Evolutionary conservation across 2,888 invertebrate genomes (phyloP).

Genomic region (Lacanobia wlatinum): DNA sequence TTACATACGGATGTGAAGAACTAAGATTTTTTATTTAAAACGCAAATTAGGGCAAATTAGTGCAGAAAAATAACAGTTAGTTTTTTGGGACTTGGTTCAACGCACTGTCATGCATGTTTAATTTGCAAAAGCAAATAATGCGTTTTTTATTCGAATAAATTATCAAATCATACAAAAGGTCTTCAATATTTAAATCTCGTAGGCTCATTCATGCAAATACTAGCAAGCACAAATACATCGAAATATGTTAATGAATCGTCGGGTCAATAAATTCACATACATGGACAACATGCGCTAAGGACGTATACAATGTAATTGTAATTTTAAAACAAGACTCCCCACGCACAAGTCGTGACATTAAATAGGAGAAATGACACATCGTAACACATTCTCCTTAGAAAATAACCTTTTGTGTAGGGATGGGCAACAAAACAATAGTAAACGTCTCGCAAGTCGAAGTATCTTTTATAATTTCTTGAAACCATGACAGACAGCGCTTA

Average conservation of each 20-base stretch:
- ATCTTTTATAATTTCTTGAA: no score
- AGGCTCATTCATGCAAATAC: conserved; percentile 18
- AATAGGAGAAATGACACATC: conserved; percentile 58
- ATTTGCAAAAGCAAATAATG: background rate
- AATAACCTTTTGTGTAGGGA: conserved; percentile 36
- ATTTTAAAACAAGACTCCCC: conserved; percentile 64
- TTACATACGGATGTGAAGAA: conserved; percentile 51
- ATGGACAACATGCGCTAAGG: conserved; percentile 40
- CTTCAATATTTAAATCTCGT: conserved; percentile 1
- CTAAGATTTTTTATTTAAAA: background rate
- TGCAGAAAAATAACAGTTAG: background rate
- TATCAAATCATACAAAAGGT: background rate
- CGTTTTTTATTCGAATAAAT: background rate
- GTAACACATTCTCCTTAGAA: conserved; percentile 47
- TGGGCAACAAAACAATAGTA: background rate
- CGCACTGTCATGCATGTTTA: background rate
- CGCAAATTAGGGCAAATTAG: background rate
- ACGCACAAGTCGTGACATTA: conserved; percentile 54
- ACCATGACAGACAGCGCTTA: no score
- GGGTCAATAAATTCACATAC: conserved; percentile 53
- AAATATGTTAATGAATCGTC: conserved; percentile 40
- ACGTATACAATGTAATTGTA: conserved; percentile 55
- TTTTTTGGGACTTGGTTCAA: conserved; percentile 16
- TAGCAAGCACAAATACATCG: conserved; percentile 17
- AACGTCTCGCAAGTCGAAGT: background rate